Base-by-base conservation (phyloP, 1,140 invertebrate genomes). In the Fragariocoptes setiger region DNA sequence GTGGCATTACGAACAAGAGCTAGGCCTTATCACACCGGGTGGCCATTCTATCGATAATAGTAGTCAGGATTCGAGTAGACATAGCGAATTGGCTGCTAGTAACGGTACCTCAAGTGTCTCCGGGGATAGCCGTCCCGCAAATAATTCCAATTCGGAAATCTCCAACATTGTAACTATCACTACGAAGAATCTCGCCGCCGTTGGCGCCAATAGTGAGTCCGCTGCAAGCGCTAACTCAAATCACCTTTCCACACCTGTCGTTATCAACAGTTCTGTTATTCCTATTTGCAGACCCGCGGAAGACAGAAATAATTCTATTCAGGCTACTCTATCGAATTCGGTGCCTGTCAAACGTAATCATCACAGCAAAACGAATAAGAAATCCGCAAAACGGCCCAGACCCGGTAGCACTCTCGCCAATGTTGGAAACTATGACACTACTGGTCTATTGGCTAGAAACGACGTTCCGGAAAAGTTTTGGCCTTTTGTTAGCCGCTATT, bases 401-500 rank as follows among this genome's bases (percentile, higher is more conserved):
- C 25, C 25, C 8, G 8, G n/a, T n/a, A n/a, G n/a, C n/a, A n/a
- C n/a, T n/a, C n/a, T n/a, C n/a, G n/a, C n/a, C n/a, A n/a, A n/a
- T n/a, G n/a, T n/a, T n/a, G n/a, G n/a, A n/a, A n/a, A n/a, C n/a
- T n/a, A n/a, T n/a, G n/a, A n/a, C n/a, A n/a, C n/a, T n/a, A 31
- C 8, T 8, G n/a, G 12, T 14, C 40, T 18, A 12, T 13, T 13
- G 4, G 18, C n/a, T 13, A 41, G 22, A 38, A 85, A 86, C 57
- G 83, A 90, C 58, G 76, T 74, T 40, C 76, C 80, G 2, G 80
- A 85, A 52, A 75, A 82, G 57, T 92, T 92, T 63, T 94, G 83
- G 83, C 68, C 74, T 25, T 80, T 76, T 20, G 71, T 90, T 1
- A 82, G 92, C 56, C 74, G 78, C 1, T 92, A 83, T 54, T 86